A percentile compares a stretch with the other conserved stretches of the same genome.
Conservation (phyloP, 2,113 vertebrate genomes). For the Ginglymostoma cirratum region DNA sequence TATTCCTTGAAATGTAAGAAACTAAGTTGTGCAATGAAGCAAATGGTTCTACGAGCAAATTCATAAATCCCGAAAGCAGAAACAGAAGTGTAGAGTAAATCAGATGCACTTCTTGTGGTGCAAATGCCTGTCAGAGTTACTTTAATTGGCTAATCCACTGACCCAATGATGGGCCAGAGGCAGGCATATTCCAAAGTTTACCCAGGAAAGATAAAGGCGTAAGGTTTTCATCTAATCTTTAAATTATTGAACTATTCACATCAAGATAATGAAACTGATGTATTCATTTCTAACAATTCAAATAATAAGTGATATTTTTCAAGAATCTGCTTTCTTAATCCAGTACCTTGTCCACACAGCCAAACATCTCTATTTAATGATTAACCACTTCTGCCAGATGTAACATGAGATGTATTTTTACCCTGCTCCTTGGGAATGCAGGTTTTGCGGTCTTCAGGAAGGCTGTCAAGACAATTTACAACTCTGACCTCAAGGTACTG, state of each 20-base stretch:
- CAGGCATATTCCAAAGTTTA: background rate
- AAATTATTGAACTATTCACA: background rate
- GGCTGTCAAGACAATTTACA: background rate
- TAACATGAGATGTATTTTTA: background rate
- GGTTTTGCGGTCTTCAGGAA: background rate
- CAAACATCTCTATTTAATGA: background rate
- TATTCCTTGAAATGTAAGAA: background rate
- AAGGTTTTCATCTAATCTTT: background rate
- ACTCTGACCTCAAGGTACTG: background rate
- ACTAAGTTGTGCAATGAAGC: background rate
- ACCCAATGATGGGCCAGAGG: background rate
- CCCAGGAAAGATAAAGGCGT: background rate
- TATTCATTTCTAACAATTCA: background rate
- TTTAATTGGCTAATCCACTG: background rate
- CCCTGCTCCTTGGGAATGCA: background rate
- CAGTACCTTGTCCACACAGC: background rate
- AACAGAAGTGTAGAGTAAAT: background rate
- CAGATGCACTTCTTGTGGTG: background rate
- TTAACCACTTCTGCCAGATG: background rate
- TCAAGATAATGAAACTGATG: background rate
- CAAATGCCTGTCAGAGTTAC: background rate
- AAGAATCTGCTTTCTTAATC: background rate
- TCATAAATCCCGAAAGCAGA: background rate
- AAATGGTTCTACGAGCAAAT: background rate
- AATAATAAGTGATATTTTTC: background rate